Conservation (phyloP, 2,113 vertebrate species). For the Pitta sordida region DNA sequence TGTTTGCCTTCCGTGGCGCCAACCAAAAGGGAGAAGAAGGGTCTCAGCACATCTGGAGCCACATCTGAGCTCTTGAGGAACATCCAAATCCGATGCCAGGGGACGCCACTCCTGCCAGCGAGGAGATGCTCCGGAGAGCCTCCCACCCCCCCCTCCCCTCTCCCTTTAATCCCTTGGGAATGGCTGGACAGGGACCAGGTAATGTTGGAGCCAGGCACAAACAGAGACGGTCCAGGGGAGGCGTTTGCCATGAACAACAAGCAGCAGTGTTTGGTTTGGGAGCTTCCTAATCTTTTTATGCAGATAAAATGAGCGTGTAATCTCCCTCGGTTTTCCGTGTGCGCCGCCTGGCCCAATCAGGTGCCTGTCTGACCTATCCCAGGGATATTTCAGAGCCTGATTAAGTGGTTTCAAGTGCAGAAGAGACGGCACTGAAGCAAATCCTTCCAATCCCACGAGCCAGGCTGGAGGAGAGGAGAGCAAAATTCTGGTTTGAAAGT, state of each 20-base stretch:
- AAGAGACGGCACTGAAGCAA: background rate
- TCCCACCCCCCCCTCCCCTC: fast-evolving
- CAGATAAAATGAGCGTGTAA: background rate
- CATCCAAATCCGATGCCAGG: fast-evolving
- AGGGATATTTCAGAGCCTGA: background rate
- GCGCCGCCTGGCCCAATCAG: background rate
- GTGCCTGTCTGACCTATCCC: background rate
- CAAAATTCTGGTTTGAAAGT: background rate
- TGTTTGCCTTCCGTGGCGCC: background rate
- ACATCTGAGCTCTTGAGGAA: background rate
- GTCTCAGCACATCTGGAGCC: background rate
- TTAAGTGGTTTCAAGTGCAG: background rate
- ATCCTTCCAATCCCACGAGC: background rate
- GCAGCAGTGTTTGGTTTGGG: background rate
- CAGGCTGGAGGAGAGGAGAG: background rate
- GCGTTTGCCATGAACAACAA: background rate
- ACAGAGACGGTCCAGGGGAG: background rate
- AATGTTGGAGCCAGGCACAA: background rate
- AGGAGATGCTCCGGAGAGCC: background rate
- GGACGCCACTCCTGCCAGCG: fast-evolving
- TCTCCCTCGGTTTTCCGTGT: background rate
- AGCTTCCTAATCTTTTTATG: background rate
- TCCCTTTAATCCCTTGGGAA: background rate
- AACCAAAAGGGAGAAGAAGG: background rate
- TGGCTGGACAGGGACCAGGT: background rate